Evolutionary conservation across 2,888 invertebrate genomes (phyloP).

Genomic region (Unio delphinus): DNA sequence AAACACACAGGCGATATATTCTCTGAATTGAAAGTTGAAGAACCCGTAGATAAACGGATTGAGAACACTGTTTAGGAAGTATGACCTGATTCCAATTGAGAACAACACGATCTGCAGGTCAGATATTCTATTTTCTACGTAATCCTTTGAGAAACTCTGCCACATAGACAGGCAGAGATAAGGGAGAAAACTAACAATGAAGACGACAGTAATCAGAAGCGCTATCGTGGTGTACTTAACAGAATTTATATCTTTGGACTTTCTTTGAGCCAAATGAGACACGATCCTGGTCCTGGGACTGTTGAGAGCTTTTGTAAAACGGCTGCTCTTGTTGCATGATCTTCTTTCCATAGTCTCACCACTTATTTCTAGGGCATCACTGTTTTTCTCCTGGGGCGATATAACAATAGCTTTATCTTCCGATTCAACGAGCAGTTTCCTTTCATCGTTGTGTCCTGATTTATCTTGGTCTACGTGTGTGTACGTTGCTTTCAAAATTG

Average conservation of each 20-base stretch:
- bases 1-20: constrained; percentile 1
- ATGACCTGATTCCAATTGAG: constrained; percentile 23
- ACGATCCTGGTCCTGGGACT: too few relatives aligned
- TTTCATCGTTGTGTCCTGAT: too few relatives aligned
- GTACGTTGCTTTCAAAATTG: too few relatives aligned
- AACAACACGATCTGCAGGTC: constrained; percentile 13
- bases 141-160: constrained; percentile 15
- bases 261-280: too few relatives aligned
- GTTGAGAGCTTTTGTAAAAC: too few relatives aligned
- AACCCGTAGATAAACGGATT: constrained; percentile 32
- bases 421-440: too few relatives aligned
- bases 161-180: constrained; percentile 21
- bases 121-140: constrained; percentile 15
- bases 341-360: too few relatives aligned
- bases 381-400: too few relatives aligned
- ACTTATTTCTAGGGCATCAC: too few relatives aligned
- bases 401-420: too few relatives aligned
- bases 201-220: constrained; percentile 26
- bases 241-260: constrained; percentile 19
- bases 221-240: constrained; percentile 38
- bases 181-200: constrained; percentile 26
- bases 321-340: too few relatives aligned
- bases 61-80: constrained; percentile 20
- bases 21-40: constrained; percentile 25
- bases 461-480: too few relatives aligned